Evolutionary conservation across 2,888 invertebrate genomes (phyloP), one percentile per base, ranked within the genome.

Genomic region (Drosophila fungiperda): DNA sequence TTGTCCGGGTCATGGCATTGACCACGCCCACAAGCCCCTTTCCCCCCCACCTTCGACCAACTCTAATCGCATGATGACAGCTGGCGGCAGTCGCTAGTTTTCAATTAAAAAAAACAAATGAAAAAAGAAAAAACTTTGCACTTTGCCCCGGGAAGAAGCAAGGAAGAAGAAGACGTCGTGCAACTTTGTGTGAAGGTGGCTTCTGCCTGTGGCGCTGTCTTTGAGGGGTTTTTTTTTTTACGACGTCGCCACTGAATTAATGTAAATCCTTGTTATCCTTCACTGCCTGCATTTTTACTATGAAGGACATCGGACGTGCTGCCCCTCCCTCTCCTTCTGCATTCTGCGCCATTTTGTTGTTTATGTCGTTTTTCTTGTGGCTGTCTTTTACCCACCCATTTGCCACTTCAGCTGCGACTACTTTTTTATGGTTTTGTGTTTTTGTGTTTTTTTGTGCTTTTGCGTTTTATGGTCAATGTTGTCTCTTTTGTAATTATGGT

Each of bases 251-350:
- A 73, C 76, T 70, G 73, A 78, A 75, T 80, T 84, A 84, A 84
- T 82, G 80, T 78, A 82, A 84, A 82, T 84, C 82, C 84, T 76
- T 74, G 84, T 84, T 84, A 84, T 84, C 82, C 83, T 72, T 80
- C 84, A 78, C 65, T 77, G 80, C 70, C 73, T 76, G 76, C 79
- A 76, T 68, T 70, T 76, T 76, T 79, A 79, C 68, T 79, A 69
- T 75, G 79, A 66, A 72, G 40, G 45, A 49, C 49, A 6, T 15
- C 54, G 40, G n/a, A n/a, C 42, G 45, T 1, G 11, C 40, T 26
- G 6, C 50, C 1, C 11, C 35, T 1, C 36, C 64, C 11, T 9
- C 53, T 15, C 1, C 54, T 71, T 68, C 78, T 78, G 79, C 79
- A 80, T 42, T 29, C 29, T 79, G 79, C 79, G 80, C 70, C 80